Conservation (phyloP, 2,888 invertebrate species). For the Tiphia femorata region DNA sequence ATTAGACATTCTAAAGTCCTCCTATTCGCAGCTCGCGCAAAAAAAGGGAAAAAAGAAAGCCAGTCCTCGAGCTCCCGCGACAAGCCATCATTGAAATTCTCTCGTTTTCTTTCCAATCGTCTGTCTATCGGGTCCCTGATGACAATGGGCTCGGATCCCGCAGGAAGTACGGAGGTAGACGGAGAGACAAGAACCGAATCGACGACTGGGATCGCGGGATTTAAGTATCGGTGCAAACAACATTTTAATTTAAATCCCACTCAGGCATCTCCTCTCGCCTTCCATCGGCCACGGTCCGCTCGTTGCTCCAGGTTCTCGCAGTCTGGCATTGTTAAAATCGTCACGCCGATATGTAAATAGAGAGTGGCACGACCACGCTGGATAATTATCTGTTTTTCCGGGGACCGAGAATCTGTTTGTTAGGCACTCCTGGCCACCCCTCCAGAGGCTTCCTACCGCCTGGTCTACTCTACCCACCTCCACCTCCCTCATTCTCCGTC, state of each 20-base stretch:
- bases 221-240: slow-evolving; percentile 58
- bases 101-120: too few relatives aligned
- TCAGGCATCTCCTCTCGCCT: too few relatives aligned
- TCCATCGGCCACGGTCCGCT: not conserved
- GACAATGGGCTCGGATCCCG: not conserved
- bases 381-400: slow-evolving; percentile 56
- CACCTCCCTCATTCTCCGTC: too few relatives aligned
- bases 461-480: too few relatives aligned
- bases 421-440: slow-evolving; percentile 40
- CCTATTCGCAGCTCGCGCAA: too few relatives aligned
- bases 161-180: not conserved
- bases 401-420: slow-evolving; percentile 45
- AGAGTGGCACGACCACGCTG: slow-evolving; percentile 26
- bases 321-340: slow-evolving; percentile 25
- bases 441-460: too few relatives aligned
- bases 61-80: too few relatives aligned
- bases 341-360: slow-evolving; percentile 48
- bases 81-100: too few relatives aligned
- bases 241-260: slow-evolving; percentile 58
- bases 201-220: slow-evolving; percentile 21
- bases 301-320: slow-evolving; percentile 6
- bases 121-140: too few relatives aligned
- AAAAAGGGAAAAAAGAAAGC: too few relatives aligned
- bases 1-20: too few relatives aligned
- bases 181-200: slow-evolving; percentile 31